These are phyloP conservation scores for Gambusia holbrooki DNA, from an alignment of 2,113 vertebrate genomes.

Conservation along the genomic window DNA sequence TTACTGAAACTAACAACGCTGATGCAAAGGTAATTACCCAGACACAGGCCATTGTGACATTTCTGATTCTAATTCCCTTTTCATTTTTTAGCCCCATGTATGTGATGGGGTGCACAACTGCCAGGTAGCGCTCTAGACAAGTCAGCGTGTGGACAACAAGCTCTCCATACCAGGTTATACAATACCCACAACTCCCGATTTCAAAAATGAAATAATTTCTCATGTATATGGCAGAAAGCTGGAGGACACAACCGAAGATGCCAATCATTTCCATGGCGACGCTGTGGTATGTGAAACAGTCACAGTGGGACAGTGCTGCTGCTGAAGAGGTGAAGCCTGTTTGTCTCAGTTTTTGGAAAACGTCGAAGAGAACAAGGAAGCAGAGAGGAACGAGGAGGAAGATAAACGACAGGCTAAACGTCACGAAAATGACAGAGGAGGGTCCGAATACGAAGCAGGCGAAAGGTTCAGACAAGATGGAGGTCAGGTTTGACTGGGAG, in stretches of 20 bases:
- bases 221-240: not conserved
- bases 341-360: not conserved
- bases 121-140: not conserved
- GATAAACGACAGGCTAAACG: no score
- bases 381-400: not conserved
- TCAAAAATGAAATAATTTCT: not conserved
- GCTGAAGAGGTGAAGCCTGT: not conserved
- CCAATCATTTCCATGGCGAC: not conserved
- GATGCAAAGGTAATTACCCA: not conserved
- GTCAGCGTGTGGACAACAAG: not conserved
- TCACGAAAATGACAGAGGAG: not conserved
- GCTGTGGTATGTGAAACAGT: not conserved
- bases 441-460: not conserved
- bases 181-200: not conserved
- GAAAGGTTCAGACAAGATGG: accelerated
- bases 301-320: not conserved
- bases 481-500: not conserved
- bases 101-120: not conserved
- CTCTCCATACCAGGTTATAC: not conserved
- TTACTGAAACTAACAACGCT: no score
- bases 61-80: not conserved
- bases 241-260: not conserved
- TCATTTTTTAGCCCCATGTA: not conserved
- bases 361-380: not conserved
- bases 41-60: not conserved